Conservation (phyloP, 2,888 invertebrate species). For the Drosophila neonasuta region DNA sequence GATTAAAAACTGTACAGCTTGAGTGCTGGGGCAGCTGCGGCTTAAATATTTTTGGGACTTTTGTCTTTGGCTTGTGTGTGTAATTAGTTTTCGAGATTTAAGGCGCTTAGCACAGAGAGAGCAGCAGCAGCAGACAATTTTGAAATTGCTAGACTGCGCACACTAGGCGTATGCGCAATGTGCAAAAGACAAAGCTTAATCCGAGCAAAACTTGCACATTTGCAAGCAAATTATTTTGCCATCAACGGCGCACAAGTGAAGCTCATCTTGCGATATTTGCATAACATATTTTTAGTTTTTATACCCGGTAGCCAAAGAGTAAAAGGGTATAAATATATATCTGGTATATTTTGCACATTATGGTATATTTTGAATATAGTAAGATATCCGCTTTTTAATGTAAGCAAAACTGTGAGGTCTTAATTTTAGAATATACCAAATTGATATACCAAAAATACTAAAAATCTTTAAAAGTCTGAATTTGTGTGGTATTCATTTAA, state of each 20-base stretch:
- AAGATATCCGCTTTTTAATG: too few species aligned
- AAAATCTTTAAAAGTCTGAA: too few species aligned
- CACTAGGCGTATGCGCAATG: conserved; percentile 30
- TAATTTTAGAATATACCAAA: too few species aligned
- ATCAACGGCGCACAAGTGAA: conserved; percentile 62
- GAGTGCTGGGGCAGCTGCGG: conserved; percentile 4
- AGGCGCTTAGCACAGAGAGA: conserved; percentile 58
- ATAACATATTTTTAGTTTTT: not conserved
- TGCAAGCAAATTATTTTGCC: conserved; percentile 63
- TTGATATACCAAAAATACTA: too few species aligned
- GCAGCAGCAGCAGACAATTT: conserved; percentile 54
- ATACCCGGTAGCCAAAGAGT: too few species aligned
- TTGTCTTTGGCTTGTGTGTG: conserved; percentile 65
- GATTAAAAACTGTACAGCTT: conserved; percentile 55
- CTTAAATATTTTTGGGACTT: conserved; percentile 58
- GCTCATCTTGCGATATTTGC: conserved; percentile 55
- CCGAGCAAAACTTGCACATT: conserved; percentile 19
- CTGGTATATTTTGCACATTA: too few species aligned
- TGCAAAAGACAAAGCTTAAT: conserved; percentile 12
- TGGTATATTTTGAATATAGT: too few species aligned
- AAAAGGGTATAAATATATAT: too few species aligned
- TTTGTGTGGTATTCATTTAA: too few species aligned
- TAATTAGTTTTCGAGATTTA: conserved; percentile 73
- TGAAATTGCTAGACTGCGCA: conserved; percentile 46
- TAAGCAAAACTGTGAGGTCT: too few species aligned